Base-by-base conservation (phyloP, 2,797 vertebrate genomes). In the Heterohyrax brucei region DNA sequence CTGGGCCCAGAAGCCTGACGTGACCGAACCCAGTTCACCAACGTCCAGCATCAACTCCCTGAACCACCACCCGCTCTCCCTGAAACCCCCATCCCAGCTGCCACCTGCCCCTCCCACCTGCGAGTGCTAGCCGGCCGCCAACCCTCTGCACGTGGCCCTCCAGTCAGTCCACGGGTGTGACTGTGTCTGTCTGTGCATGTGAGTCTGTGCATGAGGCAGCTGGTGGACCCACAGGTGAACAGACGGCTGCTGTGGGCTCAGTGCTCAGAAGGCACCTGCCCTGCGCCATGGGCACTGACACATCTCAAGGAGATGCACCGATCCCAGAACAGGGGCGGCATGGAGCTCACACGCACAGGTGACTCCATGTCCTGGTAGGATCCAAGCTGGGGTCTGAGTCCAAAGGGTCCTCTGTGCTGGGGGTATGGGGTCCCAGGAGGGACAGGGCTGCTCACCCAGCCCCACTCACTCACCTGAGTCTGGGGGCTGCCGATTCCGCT, bases 401-500 rank as follows among this genome's bases (percentile, higher is more conserved):
- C 48, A 76, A n/a, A 0, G 0, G 13, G 44, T 28, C 12, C 21
- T 70, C 22, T 30, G 30, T 0, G 0, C 46, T 4, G 75, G 48
- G 28, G 28, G n/a, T 18, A 0, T 0, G 0, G n/a, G 72, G 75
- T 44, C 66, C 53, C 4, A 0, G 28, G 19, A 30, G 2, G 53
- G 21, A n/a, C 50, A 24, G 53, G 44, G 53, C 26, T 80, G n/a
- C 10, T 26, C 9, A 6, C 7, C 0, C 0, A 53, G 1, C 22
- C 62, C 28, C 1, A 0, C 5, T 4, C 10, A 9, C 97, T 87
- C 97, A 99, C 99, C 99, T 44, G 99, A 99, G 93, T 99, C 99
- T 0, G 99, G 99, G 46, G 99, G 99, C 91, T 99, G 99, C 97
- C 99, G 98, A 97, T 99, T 99, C 96, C 99, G 98, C 21, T 99